phyloP scores from a whole-genome alignment of 2,113 vertebrate genomes.

The Callospermophilus lateralis region DNA sequence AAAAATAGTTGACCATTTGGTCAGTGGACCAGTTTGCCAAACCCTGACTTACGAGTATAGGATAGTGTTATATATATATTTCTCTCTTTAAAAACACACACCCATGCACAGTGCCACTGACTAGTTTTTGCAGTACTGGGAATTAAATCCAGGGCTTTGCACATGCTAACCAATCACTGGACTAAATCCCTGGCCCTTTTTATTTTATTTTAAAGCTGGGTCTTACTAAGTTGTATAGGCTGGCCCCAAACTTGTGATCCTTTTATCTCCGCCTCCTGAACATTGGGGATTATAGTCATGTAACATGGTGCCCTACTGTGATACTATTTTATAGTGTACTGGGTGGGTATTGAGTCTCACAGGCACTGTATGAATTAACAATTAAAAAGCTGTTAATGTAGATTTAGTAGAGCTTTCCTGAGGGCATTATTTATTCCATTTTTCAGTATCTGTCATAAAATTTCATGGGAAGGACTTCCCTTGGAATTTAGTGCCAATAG shows the following conservation, averaged over 20 bases:
- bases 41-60: background rate
- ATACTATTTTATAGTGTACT: background rate
- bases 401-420: background rate
- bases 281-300: background rate
- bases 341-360: background rate
- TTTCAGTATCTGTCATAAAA: background rate
- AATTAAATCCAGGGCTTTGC: background rate
- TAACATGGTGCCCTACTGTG: background rate
- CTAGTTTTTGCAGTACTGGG: background rate
- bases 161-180: background rate
- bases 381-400: background rate
- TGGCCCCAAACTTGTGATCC: background rate
- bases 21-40: background rate
- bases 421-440: background rate
- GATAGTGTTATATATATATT: background rate
- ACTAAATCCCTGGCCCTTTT: background rate
- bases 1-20: background rate
- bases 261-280: background rate
- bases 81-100: slow-evolving; percentile 9
- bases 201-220: background rate
- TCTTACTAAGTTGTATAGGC: background rate
- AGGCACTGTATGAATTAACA: background rate
- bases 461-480: background rate
- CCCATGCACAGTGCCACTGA: background rate
- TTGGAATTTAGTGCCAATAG: slow-evolving; percentile 4